Conservation (phyloP, 1,140 invertebrate species). For the Cydia splendana region DNA sequence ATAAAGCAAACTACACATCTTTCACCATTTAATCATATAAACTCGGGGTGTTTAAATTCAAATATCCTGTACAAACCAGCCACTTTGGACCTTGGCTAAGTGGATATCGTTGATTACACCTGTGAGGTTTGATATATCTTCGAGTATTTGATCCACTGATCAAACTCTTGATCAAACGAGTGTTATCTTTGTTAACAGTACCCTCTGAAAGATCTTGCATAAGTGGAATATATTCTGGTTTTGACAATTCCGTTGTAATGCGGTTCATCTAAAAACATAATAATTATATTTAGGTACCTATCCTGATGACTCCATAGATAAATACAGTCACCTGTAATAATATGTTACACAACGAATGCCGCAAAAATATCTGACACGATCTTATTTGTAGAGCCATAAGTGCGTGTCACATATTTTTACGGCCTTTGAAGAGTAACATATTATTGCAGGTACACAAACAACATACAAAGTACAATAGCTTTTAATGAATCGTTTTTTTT, state of each 20-base stretch:
- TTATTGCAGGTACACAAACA: no score
- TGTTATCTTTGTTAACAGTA: conserved; percentile 48
- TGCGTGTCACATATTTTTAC: no score
- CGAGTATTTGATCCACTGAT: conserved; percentile 60
- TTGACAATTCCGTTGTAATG: conserved; percentile 65
- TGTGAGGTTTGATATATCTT: conserved; percentile 71
- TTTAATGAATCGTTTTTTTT: conserved; percentile 10
- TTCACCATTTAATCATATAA: conserved; percentile 57
- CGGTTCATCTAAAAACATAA: conserved; percentile 63
- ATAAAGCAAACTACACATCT: not conserved
- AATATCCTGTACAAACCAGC: conserved; percentile 70
- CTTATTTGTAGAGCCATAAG: no score
- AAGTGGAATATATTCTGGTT: conserved; percentile 64
- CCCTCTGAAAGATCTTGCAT: conserved; percentile 63
- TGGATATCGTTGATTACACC: conserved; percentile 70
- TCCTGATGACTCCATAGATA: not conserved
- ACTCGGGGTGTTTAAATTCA: conserved; percentile 71
- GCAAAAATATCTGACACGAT: no score
- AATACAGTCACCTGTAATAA: no score
- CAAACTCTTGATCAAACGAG: conserved; percentile 58
- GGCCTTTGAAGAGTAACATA: no score
- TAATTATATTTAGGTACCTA: conserved; percentile 9
- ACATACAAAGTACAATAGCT: not conserved
- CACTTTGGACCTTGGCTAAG: conserved; percentile 68
- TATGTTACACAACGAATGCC: no score